Evolutionary conservation across 2,888 invertebrate genomes (phyloP).

Genomic region (Drosophila fulvimacula): DNA sequence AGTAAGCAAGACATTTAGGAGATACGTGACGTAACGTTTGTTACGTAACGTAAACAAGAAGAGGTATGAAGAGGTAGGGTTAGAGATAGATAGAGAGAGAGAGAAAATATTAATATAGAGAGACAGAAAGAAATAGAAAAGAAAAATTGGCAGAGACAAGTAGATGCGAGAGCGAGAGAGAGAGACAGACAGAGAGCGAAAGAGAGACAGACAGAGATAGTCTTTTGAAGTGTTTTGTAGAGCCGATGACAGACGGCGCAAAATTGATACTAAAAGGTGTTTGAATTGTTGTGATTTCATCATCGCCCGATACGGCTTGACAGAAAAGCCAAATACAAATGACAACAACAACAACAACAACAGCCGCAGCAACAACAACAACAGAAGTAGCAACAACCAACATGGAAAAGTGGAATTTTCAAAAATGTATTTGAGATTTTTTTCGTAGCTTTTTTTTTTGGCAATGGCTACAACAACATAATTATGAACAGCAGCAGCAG

Average conservation of each 20-base stretch:
- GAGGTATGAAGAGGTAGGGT: not conserved
- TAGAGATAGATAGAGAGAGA: not conserved
- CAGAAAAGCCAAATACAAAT: slow-evolving; percentile 73
- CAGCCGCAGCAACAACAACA: slow-evolving; percentile 1
- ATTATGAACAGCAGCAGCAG: slow-evolving; percentile 54
- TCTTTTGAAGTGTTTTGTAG: slow-evolving; percentile 4
- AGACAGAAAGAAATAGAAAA: not conserved
- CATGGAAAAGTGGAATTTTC: slow-evolving; percentile 76
- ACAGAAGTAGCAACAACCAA: slow-evolving; percentile 30
- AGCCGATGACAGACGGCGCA: slow-evolving; percentile 63
- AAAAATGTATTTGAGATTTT: slow-evolving; percentile 51
- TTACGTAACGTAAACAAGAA: slow-evolving; percentile 1
- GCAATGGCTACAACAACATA: slow-evolving; percentile 71
- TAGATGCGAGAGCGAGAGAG: not conserved
- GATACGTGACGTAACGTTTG: not conserved
- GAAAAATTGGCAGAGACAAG: not conserved
- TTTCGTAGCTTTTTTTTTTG: slow-evolving; percentile 29
- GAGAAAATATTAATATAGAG: not conserved
- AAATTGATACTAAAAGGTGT: slow-evolving; percentile 80
- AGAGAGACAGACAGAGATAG: not conserved
- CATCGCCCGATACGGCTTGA: slow-evolving; percentile 77
- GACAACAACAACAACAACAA: slow-evolving; percentile 1
- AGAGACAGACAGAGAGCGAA: not conserved
- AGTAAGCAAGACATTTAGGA: not conserved
- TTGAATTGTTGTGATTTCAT: slow-evolving; percentile 81